Percentiles rank a stretch among this genome's conserved stretches.
These are phyloP conservation scores for Catharus minimus DNA, from an alignment of 2,113 vertebrate species.

Conservation along the genomic window DNA sequence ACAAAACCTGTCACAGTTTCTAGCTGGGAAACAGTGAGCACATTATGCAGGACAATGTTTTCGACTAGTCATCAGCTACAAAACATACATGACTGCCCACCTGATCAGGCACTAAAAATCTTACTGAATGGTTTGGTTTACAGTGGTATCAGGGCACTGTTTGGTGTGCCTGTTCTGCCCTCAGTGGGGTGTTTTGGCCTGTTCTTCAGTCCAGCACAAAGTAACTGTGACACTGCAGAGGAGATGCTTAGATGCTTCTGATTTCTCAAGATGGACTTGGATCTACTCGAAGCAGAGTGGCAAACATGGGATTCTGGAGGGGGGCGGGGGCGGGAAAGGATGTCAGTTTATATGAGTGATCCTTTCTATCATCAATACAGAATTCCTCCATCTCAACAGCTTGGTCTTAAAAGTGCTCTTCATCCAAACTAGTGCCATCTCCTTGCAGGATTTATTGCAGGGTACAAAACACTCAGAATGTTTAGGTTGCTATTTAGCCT, in stretches of 20 bases:
- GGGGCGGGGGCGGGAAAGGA: accelerated
- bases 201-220: not conserved
- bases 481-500: not conserved
- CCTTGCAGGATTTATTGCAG: not conserved
- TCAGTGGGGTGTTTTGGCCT: not conserved
- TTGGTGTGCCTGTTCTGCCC: not conserved
- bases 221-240: not conserved
- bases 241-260: not conserved
- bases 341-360: not conserved
- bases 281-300: not conserved
- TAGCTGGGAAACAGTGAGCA: not conserved
- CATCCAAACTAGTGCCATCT: not conserved
- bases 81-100: not conserved
- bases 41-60: not conserved
- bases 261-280: not conserved
- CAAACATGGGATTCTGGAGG: not conserved
- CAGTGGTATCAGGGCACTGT: not conserved
- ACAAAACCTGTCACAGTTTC: not conserved
- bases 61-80: not conserved
- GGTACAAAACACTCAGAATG: not conserved
- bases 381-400: not conserved
- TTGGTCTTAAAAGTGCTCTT: not conserved
- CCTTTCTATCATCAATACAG: not conserved
- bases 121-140: not conserved
- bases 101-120: not conserved